Evolutionary conservation across 2,113 vertebrate genomes (phyloP), one percentile per base, ranked within the genome.

Genomic region (Saguinus midas): DNA sequence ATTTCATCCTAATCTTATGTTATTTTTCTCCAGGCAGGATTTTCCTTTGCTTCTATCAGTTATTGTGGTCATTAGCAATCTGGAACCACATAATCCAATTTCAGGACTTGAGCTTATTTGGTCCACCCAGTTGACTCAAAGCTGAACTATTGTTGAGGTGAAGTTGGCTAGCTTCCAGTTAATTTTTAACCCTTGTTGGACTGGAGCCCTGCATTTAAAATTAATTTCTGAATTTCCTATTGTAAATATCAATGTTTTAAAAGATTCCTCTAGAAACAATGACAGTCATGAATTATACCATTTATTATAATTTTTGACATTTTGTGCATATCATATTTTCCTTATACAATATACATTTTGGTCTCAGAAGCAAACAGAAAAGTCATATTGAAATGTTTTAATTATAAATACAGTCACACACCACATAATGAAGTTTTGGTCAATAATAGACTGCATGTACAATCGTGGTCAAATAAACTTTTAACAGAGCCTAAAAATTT

Each of bases 161-260:
- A 82, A 73, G 11, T 17, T 37, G 11, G 12, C 13, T 29, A n/a
- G 21, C 7, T 72, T 58, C 64, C 37, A 64, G 17, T 10, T 72
- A 70, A 58, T 48, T 73, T 80, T 40, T 61, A 48, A 70, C 48
- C 48, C 40, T 64, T 85, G 16, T 52, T 92, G 14, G 10, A 9
- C 9, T 72, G 3, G 32, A 73, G 5, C 6, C 25, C 21, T 66
- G 45, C 13, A 70, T 29, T 58, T 96, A 96, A 87, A 91, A 73
- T 87, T 85, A 95, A 90, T 75, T 70, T 50, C 78, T 87, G 73
- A 92, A 93, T 37, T 48, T 97, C 85, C 93, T 73, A 83, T 73
- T 95, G 20, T 5, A 85, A 70, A 10, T 35, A 61, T 84, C 57
- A 10, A 1, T 86, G 87, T 90, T 96, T 95, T 61, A 82, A 87